phyloP scores from a whole-genome alignment of 2,888 invertebrate genomes.

The Pherbina coryleti region DNA sequence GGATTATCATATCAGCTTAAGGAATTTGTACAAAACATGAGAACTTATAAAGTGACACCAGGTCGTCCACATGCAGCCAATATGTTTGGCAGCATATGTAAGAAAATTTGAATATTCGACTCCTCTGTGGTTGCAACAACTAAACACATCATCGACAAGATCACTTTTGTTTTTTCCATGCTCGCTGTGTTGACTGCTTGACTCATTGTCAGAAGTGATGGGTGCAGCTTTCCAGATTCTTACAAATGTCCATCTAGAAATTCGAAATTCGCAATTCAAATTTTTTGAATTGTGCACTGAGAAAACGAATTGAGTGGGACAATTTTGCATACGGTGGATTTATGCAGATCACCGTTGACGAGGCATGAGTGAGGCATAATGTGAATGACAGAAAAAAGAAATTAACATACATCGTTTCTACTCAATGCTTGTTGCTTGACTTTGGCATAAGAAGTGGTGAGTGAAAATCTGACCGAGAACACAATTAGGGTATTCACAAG shows the following conservation, averaged over 20 bases:
- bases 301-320: not conserved
- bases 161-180: constrained; percentile 2
- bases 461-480: too few relatives aligned
- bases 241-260: constrained; percentile 39
- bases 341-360: constrained; percentile 22
- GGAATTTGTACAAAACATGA: constrained; percentile 41
- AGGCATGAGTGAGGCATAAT: constrained; percentile 31
- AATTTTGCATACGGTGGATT: constrained; percentile 28
- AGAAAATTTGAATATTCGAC: constrained; percentile 28
- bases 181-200: not conserved
- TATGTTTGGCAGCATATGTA: constrained; percentile 8
- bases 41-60: constrained; percentile 67
- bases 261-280: constrained; percentile 67
- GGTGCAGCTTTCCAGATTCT: not conserved
- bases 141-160: not conserved
- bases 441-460: too few relatives aligned
- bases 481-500: too few relatives aligned
- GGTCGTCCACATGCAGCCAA: constrained; percentile 31
- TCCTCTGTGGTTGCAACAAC: not conserved
- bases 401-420: not conserved
- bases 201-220: constrained; percentile 25
- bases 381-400: constrained; percentile 21
- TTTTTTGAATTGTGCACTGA: constrained; percentile 59
- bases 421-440: not conserved
- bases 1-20: constrained; percentile 32